Evolutionary conservation across 30 jellyfish, hydroid and myxozoan species (phyloP), one percentile per base, ranked within the genome.

Genomic region (Cassiopea xamachana): DNA sequence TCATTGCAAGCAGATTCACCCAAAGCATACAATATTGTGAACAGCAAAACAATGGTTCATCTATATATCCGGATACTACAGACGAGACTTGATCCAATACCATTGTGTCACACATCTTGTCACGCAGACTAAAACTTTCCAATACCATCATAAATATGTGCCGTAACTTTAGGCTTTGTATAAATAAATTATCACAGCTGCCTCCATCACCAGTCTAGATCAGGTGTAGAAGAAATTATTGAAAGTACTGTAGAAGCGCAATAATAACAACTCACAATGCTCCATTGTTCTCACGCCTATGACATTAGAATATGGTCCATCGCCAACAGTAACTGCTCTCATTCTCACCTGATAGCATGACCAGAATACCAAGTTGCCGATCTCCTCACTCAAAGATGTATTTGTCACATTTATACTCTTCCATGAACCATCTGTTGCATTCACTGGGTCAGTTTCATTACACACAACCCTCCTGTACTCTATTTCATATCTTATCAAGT

Each of bases 311-410:
- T 9, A 69, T 8, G 77, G 77, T 17, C 92, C 92, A 48, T 2
- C 77, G 18, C 78, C 80, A 71, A 84, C 85, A 3, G 83, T 83
- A 2, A 69, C 83, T 67, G 91, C 92, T 17, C 78, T 62, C 18
- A 72, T 70, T n/a, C 60, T 73, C 86, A 84, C 60, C 44, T 84
- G 79, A 58, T 84, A 84, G 77, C 92, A 84, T n/a, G 84, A 51
- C 92, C 92, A 84, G 39, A 18, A 84, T n/a, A 1, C 8, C 49
- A 84, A 58, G 49, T 49, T 45, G 7, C 60, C 48, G 50, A 84
- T 73, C 27, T 14, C 16, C n/a, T 18, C 12, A 6, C 64, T 55
- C 1, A 69, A 19, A 39, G 39, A 59, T 4, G 77, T 19, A 69
- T 18, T 45, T 46, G 68, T 68, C 17, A 19, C 72, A 5, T 6